Evolutionary conservation across 1,140 invertebrate genomes (phyloP), one percentile per base, ranked within the genome.

Genomic region (Lucilia sericata): DNA sequence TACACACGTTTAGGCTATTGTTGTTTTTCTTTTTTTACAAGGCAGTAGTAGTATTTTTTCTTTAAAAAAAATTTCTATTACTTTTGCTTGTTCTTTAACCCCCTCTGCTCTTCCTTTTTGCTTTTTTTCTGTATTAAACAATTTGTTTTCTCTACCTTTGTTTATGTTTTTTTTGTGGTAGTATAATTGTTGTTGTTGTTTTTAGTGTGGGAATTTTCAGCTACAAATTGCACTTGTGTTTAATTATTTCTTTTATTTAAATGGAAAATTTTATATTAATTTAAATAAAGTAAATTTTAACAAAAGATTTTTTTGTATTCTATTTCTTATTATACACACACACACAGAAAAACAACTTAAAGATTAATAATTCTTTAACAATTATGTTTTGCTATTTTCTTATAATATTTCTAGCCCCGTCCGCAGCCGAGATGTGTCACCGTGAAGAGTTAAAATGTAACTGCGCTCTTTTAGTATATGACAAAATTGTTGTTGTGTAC

Each of bases 1-100:
- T 70, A 70, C 65, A 70, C 65, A 70, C 65, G 65, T 70, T 70
- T 70, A 70, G 12, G 17, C 42, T 70, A 12, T 70, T 70, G 65
- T 70, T 30, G 25, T 30, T 30, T 30, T 30, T 30, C 25, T 30
- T 30, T 0, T 42, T 21, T 70, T 70, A 55, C 51, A 55, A 13
- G 51, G 51, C 17, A 55, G 51, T 55, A 55, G 55, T 60, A 70
- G 9, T 70, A 21, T 25, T 21, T 19, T 70, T 70, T 70, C 2
- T 19, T n/a, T 8, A 0, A 70, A 65, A n/a, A 55, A 60, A 4
- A 36, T 36, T 36, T 42, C 42, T 42, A 42, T 42, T 42, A 55
- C 51, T 55, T 55, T 55, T 55, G 7, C 17, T 55, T 14, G 12
- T 55, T 9, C 49, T 49, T 55, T 42, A 42, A 10, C 42, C 51